phyloP scores from a whole-genome alignment of 2,113 vertebrate species.

The Andinoacara biseriatus region DNA sequence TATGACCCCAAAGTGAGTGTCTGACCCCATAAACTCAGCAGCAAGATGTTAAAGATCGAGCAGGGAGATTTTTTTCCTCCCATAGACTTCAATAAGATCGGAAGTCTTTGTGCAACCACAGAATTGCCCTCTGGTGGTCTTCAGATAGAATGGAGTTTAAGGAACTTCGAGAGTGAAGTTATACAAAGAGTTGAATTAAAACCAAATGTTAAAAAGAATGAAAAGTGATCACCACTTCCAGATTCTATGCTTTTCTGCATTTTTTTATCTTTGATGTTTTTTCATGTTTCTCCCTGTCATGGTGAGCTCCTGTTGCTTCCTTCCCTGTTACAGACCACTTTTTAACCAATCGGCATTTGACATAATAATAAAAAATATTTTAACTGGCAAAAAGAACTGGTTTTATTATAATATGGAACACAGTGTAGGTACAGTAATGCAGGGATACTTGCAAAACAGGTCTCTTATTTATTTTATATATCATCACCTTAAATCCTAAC shows the following conservation, averaged over 20 bases:
- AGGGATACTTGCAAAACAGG: too few relatives aligned
- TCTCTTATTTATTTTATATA: too few relatives aligned
- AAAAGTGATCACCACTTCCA: not conserved
- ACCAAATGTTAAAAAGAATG: not conserved
- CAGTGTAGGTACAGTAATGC: too few relatives aligned
- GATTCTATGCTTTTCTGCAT: not conserved
- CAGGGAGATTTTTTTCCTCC: not conserved
- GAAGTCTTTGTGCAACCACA: not conserved
- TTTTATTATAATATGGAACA: too few relatives aligned
- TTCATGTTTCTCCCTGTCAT: too few relatives aligned
- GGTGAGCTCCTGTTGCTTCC: accelerated
- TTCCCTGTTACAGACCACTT: too few relatives aligned
- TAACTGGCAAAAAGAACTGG: too few relatives aligned
- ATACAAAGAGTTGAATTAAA: not conserved
- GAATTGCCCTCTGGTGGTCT: not conserved
- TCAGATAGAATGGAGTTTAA: not conserved
- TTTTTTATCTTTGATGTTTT: too few relatives aligned
- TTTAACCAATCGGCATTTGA: too few relatives aligned
- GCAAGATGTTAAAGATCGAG: not conserved
- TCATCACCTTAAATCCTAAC: too few relatives aligned
- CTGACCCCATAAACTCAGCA: not conserved
- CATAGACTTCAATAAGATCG: not conserved
- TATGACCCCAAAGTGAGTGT: not conserved
- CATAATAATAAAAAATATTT: too few relatives aligned
- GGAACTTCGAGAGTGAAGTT: not conserved